phyloP scores from a whole-genome alignment of 2,797 vertebrate species.

The Muscicapa striata region DNA sequence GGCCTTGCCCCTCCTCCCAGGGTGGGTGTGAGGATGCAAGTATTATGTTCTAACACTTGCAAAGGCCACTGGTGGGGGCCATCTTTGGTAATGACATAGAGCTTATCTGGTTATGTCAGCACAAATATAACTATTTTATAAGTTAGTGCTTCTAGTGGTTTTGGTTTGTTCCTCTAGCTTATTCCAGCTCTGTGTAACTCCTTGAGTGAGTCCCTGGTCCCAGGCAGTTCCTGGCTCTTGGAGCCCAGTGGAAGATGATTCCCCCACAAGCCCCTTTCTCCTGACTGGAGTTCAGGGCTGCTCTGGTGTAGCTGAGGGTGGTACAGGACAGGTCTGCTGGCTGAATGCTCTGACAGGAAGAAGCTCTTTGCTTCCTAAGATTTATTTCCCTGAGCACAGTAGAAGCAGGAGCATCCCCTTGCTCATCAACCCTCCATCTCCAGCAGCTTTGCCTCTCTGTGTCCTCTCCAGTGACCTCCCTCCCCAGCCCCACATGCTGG shows the following conservation, averaged over 20 bases:
- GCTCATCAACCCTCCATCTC: not conserved
- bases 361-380: not conserved
- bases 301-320: not conserved
- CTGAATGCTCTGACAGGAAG: not conserved
- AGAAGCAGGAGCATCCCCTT: not conserved
- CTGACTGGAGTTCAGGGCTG: not conserved
- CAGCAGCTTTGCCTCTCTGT: not conserved
- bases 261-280: not conserved
- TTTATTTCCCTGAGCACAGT: not conserved
- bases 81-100: not conserved
- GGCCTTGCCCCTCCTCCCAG: not conserved
- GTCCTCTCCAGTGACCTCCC: not conserved
- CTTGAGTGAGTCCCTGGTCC: fast-evolving
- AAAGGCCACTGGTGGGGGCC: not conserved
- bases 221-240: not conserved
- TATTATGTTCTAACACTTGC: not conserved
- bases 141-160: not conserved
- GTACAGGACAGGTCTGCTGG: not conserved
- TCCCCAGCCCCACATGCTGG: fast-evolving
- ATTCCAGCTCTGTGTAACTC: not conserved
- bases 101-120: slow-evolving; percentile 17
- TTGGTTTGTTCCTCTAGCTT: not conserved
- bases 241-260: not conserved
- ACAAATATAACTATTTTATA: slow-evolving; percentile 45
- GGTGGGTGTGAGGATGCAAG: not conserved